Base-by-base conservation (phyloP, 2,888 invertebrate genomes). In the Campoletis raptor region DNA sequence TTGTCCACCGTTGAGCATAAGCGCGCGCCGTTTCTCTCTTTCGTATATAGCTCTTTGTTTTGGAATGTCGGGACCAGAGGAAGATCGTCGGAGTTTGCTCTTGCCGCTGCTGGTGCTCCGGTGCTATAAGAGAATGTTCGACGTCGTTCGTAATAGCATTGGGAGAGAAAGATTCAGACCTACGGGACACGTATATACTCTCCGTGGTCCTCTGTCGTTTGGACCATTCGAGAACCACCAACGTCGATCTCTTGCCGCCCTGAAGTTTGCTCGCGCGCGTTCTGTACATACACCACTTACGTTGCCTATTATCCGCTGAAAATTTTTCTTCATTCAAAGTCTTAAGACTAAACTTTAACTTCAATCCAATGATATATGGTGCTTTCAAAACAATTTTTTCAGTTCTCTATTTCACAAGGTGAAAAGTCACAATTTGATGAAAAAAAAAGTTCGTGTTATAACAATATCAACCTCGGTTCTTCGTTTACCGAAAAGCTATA, bases 1-100 rank as follows among this genome's bases (percentile, higher is more conserved):
- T 94, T 94, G 94, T 94, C 93, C 93, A 93, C 91, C 92, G 92
- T 89, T 91, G 91, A 92, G 90, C 89, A 92, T 92, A 90, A 52
- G 81, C 77, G 76, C 79, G 80, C 92, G 90, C 93, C 92, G 77
- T 81, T 85, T 86, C 79, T 83, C 72, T 83, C 85, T 85, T 70
- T 80, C 79, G n/a, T 69, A 73, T 77, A 67, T 48, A 54, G 89
- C 90, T 94, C 92, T 93, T 94, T 93, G 92, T 94, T 94, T 94
- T 94, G 93, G 93, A 94, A 94, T 94, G 93, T 93, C 93, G 86
- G 86, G 90, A 88, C 90, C 81, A 77, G 61, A 54, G 81, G 57
- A 83, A 83, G 85, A 87, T 81, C 78, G 81, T 66, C 66, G 61
- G 18, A 69, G 40, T 42, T 69, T 69, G 79, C 83, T 81, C 67